Evolutionary conservation across 2,113 vertebrate species (phyloP).

Genomic region (Macrotis lagotis): DNA sequence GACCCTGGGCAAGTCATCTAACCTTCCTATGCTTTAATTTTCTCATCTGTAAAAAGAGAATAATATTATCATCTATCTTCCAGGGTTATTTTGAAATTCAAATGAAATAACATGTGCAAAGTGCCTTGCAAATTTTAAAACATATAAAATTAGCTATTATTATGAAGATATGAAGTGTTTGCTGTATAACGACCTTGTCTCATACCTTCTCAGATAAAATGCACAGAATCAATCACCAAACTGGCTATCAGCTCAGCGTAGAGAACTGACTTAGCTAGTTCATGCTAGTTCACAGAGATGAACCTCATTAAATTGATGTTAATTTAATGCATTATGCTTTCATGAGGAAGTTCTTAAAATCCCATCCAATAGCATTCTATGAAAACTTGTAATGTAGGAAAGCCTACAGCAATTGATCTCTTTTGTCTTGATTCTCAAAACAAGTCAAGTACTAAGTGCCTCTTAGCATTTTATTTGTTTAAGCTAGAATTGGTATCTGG

Average conservation of each 20-base stretch:
- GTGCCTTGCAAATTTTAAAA: neutral
- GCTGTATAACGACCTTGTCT: neutral
- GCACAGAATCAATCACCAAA: neutral
- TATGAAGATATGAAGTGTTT: neutral
- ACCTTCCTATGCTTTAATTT: neutral
- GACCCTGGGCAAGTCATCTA: neutral
- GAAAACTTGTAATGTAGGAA: slow-evolving; percentile 20
- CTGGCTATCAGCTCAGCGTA: neutral
- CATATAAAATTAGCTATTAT: neutral
- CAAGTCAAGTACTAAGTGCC: neutral
- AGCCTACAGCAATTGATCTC: neutral
- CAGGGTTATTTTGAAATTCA: neutral
- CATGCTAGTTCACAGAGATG: neutral
- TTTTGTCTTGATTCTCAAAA: slow-evolving; percentile 48
- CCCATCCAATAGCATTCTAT: neutral
- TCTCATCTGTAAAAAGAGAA: neutral
- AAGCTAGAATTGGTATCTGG: neutral
- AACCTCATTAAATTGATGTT: neutral
- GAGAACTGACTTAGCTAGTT: neutral
- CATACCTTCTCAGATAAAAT: neutral
- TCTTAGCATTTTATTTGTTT: neutral
- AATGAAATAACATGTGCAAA: neutral
- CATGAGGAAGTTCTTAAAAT: neutral
- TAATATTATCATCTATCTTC: neutral
- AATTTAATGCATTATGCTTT: neutral